Evolutionary conservation across 2,888 invertebrate species (phyloP).

Genomic region (Macrophya alboannulata): DNA sequence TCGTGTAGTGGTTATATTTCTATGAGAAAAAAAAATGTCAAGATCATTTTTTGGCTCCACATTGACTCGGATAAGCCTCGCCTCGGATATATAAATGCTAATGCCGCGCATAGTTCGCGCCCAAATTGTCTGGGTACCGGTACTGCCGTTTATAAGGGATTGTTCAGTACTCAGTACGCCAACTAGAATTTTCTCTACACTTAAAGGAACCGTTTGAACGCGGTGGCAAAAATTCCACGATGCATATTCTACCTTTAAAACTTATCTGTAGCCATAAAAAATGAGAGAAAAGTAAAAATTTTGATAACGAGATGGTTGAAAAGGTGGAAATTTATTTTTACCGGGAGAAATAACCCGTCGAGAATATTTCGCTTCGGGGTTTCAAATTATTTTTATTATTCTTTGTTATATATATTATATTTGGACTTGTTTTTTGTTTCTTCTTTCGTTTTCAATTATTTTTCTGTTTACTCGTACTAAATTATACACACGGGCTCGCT

Average conservation of each 20-base stretch:
- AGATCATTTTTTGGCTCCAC: constrained; percentile 26
- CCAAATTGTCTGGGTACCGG: not conserved
- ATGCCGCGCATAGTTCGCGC: constrained; percentile 32
- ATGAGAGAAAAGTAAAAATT: not conserved
- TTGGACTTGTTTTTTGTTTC: not conserved
- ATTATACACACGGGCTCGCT: not conserved
- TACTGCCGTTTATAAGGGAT: not conserved
- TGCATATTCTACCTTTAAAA: not conserved
- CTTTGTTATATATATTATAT: constrained; percentile 3
- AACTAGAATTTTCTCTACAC: not conserved
- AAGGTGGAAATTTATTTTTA: not conserved
- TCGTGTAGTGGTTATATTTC: constrained; percentile 18
- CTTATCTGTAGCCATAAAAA: not conserved
- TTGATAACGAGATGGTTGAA: not conserved
- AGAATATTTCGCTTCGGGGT: constrained; percentile 2
- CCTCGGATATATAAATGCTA: constrained; percentile 40
- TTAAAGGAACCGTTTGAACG: not conserved
- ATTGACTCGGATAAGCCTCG: constrained; percentile 7
- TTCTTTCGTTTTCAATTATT: not conserved
- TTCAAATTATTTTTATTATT: not conserved
- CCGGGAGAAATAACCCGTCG: not conserved
- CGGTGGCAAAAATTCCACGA: not conserved
- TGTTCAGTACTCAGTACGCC: constrained; percentile 4
- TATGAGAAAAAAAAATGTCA: not conserved
- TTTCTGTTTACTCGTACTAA: constrained; percentile 7